Conservation (phyloP, 2,888 invertebrate genomes). For the Stenchaetothrips biformis region DNA sequence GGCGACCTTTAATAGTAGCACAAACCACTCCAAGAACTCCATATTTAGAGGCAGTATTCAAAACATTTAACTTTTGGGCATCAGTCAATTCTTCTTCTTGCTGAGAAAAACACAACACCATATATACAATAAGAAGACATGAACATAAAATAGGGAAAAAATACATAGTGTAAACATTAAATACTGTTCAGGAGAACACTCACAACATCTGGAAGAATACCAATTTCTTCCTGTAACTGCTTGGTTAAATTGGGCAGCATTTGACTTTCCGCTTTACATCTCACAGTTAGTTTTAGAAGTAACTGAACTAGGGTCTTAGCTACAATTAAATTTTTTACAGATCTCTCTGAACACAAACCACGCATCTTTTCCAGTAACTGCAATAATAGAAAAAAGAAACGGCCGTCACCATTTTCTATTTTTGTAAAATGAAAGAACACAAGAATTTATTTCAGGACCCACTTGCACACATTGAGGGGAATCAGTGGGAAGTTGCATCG, state of each 20-base stretch:
- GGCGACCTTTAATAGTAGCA: constrained; percentile 37
- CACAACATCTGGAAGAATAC: neutral
- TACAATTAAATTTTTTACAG: neutral
- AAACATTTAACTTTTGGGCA: neutral
- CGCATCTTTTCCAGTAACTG: constrained; percentile 28
- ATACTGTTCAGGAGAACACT: neutral
- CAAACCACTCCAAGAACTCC: constrained; percentile 36
- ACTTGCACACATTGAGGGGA: constrained; percentile 22
- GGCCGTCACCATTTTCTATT: too few relatives aligned
- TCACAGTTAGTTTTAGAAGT: neutral
- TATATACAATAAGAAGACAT: neutral
- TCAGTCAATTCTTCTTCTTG: constrained; percentile 1
- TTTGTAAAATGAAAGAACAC: too few relatives aligned
- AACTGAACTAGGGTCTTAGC: neutral
- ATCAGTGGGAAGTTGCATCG: constrained; percentile 10
- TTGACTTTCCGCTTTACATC: neutral
- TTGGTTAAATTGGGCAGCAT: neutral
- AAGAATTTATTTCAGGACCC: neutral
- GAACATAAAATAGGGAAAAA: too few relatives aligned
- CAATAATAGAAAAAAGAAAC: neutral
- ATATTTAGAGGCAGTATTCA: constrained; percentile 36
- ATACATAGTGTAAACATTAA: too few relatives aligned
- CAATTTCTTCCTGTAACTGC: neutral
- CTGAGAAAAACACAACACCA: neutral
- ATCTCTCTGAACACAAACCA: neutral